Percentiles rank a stretch among this genome's conserved stretches.
Conservation (phyloP, 2,888 invertebrate species). For the Tetramorium bicarinatum region DNA sequence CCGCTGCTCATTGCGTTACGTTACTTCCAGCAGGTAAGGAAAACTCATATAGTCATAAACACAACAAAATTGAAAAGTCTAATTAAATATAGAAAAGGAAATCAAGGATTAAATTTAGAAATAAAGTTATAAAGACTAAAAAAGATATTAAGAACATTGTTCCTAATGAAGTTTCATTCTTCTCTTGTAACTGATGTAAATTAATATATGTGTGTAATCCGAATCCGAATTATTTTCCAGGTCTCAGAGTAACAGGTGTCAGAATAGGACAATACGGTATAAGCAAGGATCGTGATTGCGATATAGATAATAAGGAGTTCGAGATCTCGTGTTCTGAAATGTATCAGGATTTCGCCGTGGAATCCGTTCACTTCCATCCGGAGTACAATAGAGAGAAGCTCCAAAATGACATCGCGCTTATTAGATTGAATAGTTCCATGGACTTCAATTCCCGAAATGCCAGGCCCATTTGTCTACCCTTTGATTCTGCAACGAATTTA, state of each 20-base stretch:
- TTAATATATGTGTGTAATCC: neutral
- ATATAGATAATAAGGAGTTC: slow-evolving; percentile 86
- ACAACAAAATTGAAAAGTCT: neutral
- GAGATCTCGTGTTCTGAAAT: slow-evolving; percentile 85
- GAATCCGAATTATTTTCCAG: slow-evolving; percentile 69
- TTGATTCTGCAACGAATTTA: slow-evolving; percentile 73
- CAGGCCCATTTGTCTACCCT: slow-evolving; percentile 88
- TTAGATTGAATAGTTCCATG: slow-evolving; percentile 87
- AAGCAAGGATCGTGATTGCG: slow-evolving; percentile 86
- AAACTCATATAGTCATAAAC: neutral
- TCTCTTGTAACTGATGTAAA: neutral
- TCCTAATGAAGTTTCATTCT: neutral
- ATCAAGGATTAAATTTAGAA: neutral
- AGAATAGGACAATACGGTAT: slow-evolving; percentile 89
- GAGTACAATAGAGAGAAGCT: slow-evolving; percentile 87
- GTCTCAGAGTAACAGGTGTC: slow-evolving; percentile 85
- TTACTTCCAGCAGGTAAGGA: slow-evolving; percentile 78
- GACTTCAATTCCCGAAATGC: slow-evolving; percentile 87
- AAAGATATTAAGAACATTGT: neutral
- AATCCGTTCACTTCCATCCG: slow-evolving; percentile 87
- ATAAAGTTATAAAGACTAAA: too few species aligned
- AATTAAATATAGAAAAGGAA: neutral
- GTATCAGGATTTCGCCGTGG: slow-evolving; percentile 88
- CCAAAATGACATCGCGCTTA: slow-evolving; percentile 89
- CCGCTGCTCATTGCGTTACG: slow-evolving; percentile 88